A percentile compares a stretch with the other conserved stretches of the same genome.
phyloP scores from a whole-genome alignment of 1,140 invertebrate genomes.

The Ericerus pela region DNA sequence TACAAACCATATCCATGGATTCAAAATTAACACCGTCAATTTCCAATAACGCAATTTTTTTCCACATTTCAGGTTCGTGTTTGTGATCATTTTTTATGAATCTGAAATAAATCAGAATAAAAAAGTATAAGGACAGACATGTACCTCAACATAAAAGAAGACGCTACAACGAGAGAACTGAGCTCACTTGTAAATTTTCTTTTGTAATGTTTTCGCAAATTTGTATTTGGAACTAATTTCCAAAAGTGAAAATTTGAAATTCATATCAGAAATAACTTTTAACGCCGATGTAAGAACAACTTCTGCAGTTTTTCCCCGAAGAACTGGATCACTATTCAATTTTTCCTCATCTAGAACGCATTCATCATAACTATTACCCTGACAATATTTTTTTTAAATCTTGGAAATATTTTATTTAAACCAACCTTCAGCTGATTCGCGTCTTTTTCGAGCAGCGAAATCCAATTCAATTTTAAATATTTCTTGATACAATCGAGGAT shows the following conservation, averaged over 20 bases:
- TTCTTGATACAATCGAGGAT: neutral
- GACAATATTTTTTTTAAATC: neutral
- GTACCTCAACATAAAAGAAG: neutral
- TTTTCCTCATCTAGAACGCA: neutral
- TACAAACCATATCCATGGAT: neutral
- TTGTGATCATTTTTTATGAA: neutral
- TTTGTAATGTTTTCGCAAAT: neutral
- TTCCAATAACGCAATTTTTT: neutral
- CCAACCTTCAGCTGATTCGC: neutral
- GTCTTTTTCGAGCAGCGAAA: constrained; percentile 2
- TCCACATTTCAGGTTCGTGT: neutral
- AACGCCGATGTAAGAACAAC: neutral
- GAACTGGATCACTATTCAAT: neutral
- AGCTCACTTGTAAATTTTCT: neutral
- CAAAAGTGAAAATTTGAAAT: constrained; percentile 2
- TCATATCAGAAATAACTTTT: neutral
- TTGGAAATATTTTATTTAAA: neutral
- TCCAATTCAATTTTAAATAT: constrained; percentile 3
- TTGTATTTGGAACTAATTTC: neutral
- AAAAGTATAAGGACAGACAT: neutral
- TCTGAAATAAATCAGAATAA: neutral
- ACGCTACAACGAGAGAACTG: neutral
- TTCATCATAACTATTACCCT: neutral
- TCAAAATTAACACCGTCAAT: neutral
- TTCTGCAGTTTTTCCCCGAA: constrained; percentile 1